Evolutionary conservation across 1,140 invertebrate genomes (phyloP).

Genomic region (Lutraria rhynchaena): DNA sequence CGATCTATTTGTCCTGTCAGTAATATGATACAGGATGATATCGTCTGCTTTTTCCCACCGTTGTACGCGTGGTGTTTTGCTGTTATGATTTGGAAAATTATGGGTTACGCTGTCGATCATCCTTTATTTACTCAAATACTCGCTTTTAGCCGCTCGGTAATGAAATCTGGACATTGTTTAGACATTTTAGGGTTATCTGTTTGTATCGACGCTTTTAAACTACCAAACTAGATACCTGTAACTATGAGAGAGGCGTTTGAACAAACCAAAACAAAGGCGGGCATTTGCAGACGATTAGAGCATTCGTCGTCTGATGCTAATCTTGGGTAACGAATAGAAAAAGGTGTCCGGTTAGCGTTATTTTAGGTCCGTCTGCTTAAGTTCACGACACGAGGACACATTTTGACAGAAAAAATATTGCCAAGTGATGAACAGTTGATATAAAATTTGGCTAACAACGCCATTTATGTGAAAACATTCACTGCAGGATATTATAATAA

Average conservation of each 20-base stretch:
- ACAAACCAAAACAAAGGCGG: conserved; percentile 51
- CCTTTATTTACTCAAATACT: conserved; percentile 37
- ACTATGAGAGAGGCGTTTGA: conserved; percentile 32
- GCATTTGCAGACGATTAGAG: conserved; percentile 50
- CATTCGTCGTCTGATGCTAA: conserved; percentile 20
- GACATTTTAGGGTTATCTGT: conserved; percentile 36
- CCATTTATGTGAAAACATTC: background rate
- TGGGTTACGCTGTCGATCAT: conserved; percentile 27
- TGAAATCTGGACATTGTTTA: conserved; percentile 40
- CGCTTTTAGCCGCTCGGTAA: conserved; percentile 17
- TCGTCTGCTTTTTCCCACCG: conserved; percentile 43
- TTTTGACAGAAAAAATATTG: too few species aligned
- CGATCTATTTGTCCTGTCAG: conserved; percentile 16
- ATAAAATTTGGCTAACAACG: background rate
- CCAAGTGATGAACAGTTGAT: background rate
- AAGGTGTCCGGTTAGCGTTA: too few species aligned
- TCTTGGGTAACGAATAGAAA: conserved; percentile 12
- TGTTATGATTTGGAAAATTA: conserved; percentile 23
- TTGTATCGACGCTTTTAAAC: conserved; percentile 44
- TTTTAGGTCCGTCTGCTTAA: too few species aligned
- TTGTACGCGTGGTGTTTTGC: conserved; percentile 44
- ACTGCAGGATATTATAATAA: background rate
- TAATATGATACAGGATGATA: conserved; percentile 44
- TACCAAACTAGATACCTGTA: conserved; percentile 11
- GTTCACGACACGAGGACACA: too few species aligned